These are phyloP conservation scores for Brenthis ino DNA, from an alignment of 2,888 invertebrate species.

Conservation along the genomic window DNA sequence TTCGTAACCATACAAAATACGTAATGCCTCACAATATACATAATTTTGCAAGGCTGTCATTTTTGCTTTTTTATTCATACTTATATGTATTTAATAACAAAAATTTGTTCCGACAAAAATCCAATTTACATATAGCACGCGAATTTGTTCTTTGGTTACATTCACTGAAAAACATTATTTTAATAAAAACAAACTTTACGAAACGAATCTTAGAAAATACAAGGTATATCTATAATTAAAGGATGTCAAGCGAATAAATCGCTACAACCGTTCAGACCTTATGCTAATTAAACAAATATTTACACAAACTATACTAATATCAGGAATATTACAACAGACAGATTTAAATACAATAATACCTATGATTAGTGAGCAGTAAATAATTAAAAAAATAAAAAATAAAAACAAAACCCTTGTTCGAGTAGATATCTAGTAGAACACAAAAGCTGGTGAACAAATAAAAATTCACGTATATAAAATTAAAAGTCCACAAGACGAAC, in stretches of 20 bases:
- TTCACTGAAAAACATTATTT: constrained; percentile 48
- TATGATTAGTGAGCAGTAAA: constrained; percentile 36
- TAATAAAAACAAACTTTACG: constrained; percentile 29
- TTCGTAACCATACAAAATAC: constrained; percentile 2
- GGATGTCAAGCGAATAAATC: constrained; percentile 21
- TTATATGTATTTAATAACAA: constrained; percentile 10
- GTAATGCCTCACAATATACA: neutral
- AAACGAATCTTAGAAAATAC: constrained; percentile 18
- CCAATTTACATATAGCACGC: constrained; percentile 44
- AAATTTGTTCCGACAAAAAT: constrained; percentile 37
- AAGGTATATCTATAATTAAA: constrained; percentile 20
- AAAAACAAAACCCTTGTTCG: neutral
- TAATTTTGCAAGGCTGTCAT: constrained; percentile 16
- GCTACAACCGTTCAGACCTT: constrained; percentile 30
- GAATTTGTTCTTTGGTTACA: constrained; percentile 67
- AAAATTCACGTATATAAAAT: too few species aligned
- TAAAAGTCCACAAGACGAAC: neutral
- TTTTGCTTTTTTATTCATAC: constrained; percentile 5
- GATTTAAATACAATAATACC: constrained; percentile 15
- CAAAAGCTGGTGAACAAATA: neutral
- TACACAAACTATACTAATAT: constrained; percentile 27
- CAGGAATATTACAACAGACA: constrained; percentile 36
- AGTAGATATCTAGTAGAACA: neutral
- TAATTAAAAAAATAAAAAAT: neutral
- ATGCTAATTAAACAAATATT: constrained; percentile 34